Conservation (phyloP, 1,140 invertebrate genomes). For the Hylaeus anthracinus region DNA sequence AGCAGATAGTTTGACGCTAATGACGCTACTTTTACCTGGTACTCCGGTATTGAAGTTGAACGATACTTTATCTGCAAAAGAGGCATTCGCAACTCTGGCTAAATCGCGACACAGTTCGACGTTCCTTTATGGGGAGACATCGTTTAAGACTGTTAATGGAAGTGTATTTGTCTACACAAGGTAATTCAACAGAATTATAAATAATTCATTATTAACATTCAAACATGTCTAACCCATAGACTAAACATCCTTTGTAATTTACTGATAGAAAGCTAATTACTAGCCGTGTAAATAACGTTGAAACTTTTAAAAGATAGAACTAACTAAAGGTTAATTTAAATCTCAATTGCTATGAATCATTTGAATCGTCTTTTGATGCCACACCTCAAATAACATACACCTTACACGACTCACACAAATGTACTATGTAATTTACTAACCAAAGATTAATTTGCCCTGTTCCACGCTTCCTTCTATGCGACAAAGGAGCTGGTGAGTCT, state of each 20-base stretch:
- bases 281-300: neutral
- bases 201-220: neutral
- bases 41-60: slow-evolving; percentile 85
- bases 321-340: slow-evolving; percentile 7
- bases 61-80: slow-evolving; percentile 76
- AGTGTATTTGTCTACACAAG: slow-evolving; percentile 84
- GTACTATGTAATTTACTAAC: slow-evolving; percentile 47
- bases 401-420: slow-evolving; percentile 36
- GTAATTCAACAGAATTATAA: slow-evolving; percentile 72
- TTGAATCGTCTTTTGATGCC: slow-evolving; percentile 11
- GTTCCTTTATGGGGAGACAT: slow-evolving; percentile 83
- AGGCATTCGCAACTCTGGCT: slow-evolving; percentile 66
- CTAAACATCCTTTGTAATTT: neutral
- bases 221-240: neutral
- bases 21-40: slow-evolving; percentile 88
- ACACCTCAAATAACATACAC: slow-evolving; percentile 17
- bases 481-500: slow-evolving; percentile 64
- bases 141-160: slow-evolving; percentile 77
- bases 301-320: neutral
- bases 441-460: slow-evolving; percentile 60
- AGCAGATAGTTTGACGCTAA: slow-evolving; percentile 82
- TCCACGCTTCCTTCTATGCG: slow-evolving; percentile 54
- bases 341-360: slow-evolving; percentile 6
- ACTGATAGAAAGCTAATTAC: neutral
- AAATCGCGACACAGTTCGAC: slow-evolving; percentile 73